These are phyloP conservation scores for Pollenia angustigena DNA, from an alignment of 2,888 invertebrate genomes.

Conservation along the genomic window DNA sequence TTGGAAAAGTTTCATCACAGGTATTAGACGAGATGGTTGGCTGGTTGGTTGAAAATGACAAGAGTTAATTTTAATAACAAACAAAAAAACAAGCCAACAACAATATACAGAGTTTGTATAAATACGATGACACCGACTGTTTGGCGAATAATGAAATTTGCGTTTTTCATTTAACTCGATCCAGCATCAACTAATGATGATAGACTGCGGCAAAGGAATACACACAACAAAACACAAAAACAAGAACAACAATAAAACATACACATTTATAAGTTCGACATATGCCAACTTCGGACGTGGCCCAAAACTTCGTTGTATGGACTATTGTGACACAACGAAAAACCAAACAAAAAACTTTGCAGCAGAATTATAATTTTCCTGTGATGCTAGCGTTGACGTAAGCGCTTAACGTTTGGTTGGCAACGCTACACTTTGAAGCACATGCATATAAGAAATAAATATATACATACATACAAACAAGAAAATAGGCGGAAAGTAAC, in stretches of 20 bases:
- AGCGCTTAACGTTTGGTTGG: slow-evolving; percentile 32
- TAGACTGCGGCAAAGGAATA: slow-evolving; percentile 73
- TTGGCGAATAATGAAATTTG: slow-evolving; percentile 74
- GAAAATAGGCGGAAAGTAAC: slow-evolving; percentile 62
- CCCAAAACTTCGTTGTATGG: slow-evolving; percentile 69
- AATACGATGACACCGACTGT: slow-evolving; percentile 74
- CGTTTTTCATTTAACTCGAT: slow-evolving; percentile 74
- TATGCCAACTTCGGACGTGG: slow-evolving; percentile 74
- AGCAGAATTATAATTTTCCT: slow-evolving; percentile 14
- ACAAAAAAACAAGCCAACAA: slow-evolving; percentile 61
- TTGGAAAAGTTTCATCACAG: slow-evolving; percentile 61
- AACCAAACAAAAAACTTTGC: slow-evolving; percentile 24
- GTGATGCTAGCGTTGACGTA: slow-evolving; percentile 18
- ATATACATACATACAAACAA: neutral
- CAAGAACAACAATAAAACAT: slow-evolving; percentile 22
- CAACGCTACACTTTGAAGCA: slow-evolving; percentile 7
- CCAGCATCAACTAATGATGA: slow-evolving; percentile 74
- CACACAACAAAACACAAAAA: slow-evolving; percentile 44
- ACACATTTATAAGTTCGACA: slow-evolving; percentile 66
- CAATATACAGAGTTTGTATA: slow-evolving; percentile 62
- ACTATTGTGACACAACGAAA: slow-evolving; percentile 68
- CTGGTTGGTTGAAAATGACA: slow-evolving; percentile 38
- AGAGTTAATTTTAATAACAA: slow-evolving; percentile 72
- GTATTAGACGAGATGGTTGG: slow-evolving; percentile 48
- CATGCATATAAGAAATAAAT: neutral